phyloP scores from a whole-genome alignment of 2,113 vertebrate genomes.

The Solea senegalensis region DNA sequence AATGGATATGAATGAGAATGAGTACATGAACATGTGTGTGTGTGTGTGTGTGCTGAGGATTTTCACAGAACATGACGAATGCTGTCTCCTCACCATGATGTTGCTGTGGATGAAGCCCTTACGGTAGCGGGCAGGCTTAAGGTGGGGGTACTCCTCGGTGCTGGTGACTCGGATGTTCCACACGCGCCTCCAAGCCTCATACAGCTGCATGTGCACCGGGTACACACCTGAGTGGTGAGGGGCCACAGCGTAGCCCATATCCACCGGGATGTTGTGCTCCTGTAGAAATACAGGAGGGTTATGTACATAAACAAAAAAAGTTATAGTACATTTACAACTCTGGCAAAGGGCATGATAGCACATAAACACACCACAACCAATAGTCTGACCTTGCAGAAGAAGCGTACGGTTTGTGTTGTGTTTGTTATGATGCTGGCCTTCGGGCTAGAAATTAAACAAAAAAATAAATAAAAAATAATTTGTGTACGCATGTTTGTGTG shows the following conservation, averaged over 20 bases:
- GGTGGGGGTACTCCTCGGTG: constrained; percentile 97
- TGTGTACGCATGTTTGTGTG: constrained; percentile 33
- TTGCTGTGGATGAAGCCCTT: constrained; percentile 93
- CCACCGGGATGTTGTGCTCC: constrained; percentile 94
- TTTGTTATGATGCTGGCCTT: constrained; percentile 68
- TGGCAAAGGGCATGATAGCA: constrained; percentile 28
- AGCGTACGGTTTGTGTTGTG: constrained; percentile 29
- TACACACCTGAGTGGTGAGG: constrained; percentile 98
- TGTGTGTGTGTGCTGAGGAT: background rate
- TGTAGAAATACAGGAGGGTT: constrained; percentile 64
- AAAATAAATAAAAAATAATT: constrained; percentile 41
- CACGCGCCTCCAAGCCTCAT: constrained; percentile 95
- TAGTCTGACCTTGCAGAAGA: constrained; percentile 51
- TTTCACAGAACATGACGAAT: background rate
- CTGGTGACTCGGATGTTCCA: constrained; percentile 96
- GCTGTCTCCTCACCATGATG: constrained; percentile 89
- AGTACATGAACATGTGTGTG: constrained; percentile 8
- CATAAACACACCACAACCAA: constrained; percentile 41
- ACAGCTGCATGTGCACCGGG: constrained; percentile 95
- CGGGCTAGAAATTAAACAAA: constrained; percentile 41
- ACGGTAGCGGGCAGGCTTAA: constrained; percentile 94
- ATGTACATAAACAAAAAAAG: constrained; percentile 48
- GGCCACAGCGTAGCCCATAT: constrained; percentile 95
- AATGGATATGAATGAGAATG: constrained; percentile 8
- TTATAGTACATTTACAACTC: constrained; percentile 38